These are phyloP conservation scores for Pristionchus arcanus DNA, from an alignment of 2,888 invertebrate genomes.

Conservation along the genomic window DNA sequence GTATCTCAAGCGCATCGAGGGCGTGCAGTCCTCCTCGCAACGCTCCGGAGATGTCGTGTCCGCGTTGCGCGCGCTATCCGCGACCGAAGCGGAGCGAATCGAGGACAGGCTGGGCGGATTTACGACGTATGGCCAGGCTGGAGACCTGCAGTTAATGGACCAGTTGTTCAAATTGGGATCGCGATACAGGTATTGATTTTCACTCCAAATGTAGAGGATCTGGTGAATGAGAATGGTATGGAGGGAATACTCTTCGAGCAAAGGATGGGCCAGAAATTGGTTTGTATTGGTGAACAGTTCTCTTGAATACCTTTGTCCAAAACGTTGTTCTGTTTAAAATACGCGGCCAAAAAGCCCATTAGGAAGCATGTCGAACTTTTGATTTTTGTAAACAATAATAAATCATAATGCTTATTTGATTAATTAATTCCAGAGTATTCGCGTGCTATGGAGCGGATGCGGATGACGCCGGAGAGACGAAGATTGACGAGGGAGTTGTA, in stretches of 20 bases:
- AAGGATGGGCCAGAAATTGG: too few species aligned
- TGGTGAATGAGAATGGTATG: too few species aligned
- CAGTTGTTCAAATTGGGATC: not conserved
- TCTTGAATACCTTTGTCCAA: too few species aligned
- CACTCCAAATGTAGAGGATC: too few species aligned
- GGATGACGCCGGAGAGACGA: not conserved
- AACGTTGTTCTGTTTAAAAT: too few species aligned
- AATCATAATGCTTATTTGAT: not conserved
- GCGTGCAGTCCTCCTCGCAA: not conserved
- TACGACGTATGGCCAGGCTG: not conserved
- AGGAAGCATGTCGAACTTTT: too few species aligned
- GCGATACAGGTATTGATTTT: not conserved
- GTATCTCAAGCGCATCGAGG: not conserved
- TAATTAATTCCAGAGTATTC: not conserved
- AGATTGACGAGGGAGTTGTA: not conserved
- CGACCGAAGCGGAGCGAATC: not conserved
- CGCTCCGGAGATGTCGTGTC: not conserved
- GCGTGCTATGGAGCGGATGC: not conserved
- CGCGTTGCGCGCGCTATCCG: not conserved
- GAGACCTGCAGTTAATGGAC: not conserved
- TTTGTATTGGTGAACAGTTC: too few species aligned
- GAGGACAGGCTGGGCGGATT: constrained; percentile 20
- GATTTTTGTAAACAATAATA: too few species aligned
- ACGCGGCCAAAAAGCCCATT: too few species aligned
- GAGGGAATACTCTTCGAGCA: too few species aligned